phyloP scores from a whole-genome alignment of 2,888 invertebrate species.

The Eurois occulta region DNA sequence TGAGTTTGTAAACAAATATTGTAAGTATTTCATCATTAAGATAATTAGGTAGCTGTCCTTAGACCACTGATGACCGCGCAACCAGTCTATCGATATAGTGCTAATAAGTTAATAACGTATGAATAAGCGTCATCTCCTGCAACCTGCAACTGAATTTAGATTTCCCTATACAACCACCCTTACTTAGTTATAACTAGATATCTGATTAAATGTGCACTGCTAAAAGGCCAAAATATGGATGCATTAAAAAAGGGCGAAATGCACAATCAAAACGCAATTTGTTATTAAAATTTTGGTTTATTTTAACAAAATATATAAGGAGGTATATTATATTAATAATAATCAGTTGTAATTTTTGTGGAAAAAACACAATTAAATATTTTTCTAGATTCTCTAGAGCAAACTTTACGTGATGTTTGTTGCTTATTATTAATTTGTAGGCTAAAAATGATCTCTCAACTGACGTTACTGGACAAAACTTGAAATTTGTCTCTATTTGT shows the following conservation, averaged over 20 bases:
- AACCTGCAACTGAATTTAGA: background rate
- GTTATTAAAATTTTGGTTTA: background rate
- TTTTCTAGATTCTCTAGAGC: no score
- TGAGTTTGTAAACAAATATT: background rate
- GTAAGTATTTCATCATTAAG: background rate
- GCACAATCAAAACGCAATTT: background rate
- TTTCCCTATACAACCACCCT: conserved; percentile 9
- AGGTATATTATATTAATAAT: no score
- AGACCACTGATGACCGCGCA: background rate
- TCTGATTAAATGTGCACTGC: background rate
- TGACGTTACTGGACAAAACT: background rate
- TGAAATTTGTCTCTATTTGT: background rate
- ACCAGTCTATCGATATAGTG: background rate
- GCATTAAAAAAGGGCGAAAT: background rate
- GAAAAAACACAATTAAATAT: no score
- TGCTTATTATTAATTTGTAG: background rate
- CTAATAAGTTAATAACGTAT: background rate
- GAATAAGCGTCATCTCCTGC: conserved; percentile 6
- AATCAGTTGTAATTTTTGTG: no score
- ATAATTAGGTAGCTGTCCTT: conserved; percentile 3
- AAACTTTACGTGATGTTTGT: background rate
- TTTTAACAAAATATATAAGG: background rate
- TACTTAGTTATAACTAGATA: background rate
- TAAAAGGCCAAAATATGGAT: background rate
- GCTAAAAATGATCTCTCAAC: background rate